These are phyloP conservation scores for Myotis brandtii DNA, from an alignment of 2,113 vertebrate species.

Conservation along the genomic window DNA sequence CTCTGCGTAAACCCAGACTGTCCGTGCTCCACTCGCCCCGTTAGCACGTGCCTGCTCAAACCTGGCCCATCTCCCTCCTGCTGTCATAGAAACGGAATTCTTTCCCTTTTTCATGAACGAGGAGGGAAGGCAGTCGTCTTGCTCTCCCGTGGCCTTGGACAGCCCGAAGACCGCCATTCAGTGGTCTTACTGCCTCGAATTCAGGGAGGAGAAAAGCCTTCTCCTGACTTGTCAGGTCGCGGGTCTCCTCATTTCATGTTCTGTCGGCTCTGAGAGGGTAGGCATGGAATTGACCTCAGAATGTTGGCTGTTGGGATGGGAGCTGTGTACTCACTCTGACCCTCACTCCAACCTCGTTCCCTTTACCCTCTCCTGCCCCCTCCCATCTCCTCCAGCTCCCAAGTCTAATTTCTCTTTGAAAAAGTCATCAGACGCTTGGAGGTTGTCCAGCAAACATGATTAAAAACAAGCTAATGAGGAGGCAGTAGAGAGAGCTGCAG, in stretches of 20 bases:
- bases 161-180: background rate
- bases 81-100: background rate
- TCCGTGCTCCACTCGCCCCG: background rate
- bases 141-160: background rate
- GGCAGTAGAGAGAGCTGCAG: background rate
- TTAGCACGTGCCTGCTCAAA: background rate
- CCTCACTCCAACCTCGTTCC: background rate
- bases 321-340: background rate
- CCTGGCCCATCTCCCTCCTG: background rate
- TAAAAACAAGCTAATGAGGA: background rate
- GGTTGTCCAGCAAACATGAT: background rate
- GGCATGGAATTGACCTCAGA: background rate
- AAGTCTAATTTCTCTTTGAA: background rate
- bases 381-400: background rate
- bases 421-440: background rate
- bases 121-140: constrained; percentile 3
- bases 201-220: constrained; percentile 32
- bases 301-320: background rate
- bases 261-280: background rate
- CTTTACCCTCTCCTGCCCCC: background rate
- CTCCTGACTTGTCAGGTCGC: background rate
- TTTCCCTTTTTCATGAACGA: constrained; percentile 23
- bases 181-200: constrained; percentile 35
- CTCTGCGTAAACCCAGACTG: background rate
- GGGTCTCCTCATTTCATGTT: background rate